A percentile compares a stretch with the other conserved stretches of the same genome.
Evolutionary conservation across 1,140 invertebrate species (phyloP).

Genomic region (Calephelis virginiensis): DNA sequence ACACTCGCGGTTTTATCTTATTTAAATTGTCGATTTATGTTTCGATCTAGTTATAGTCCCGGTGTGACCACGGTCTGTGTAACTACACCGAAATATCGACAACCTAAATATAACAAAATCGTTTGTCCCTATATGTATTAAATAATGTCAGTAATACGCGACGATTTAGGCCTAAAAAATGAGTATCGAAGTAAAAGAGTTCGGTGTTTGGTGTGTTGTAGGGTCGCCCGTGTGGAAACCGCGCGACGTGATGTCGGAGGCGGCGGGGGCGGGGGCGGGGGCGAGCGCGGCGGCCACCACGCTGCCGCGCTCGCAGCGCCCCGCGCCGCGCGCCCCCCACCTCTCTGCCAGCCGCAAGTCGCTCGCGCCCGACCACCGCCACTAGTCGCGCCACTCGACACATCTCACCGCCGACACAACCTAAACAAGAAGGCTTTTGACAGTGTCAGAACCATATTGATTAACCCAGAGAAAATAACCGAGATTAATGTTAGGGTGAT

Average conservation of each 20-base stretch:
- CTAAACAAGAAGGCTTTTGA: background rate
- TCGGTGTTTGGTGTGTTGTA: constrained; percentile 83
- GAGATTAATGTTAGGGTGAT: too few relatives aligned
- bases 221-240: constrained; percentile 95
- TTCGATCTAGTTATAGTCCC: too few relatives aligned
- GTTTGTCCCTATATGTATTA: constrained; percentile 19
- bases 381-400: constrained; percentile 39
- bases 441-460: background rate
- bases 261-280: constrained; percentile 37
- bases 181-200: constrained; percentile 65
- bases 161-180: constrained; percentile 18
- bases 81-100: too few relatives aligned
- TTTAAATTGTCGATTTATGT: too few relatives aligned
- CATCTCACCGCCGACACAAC: background rate
- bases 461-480: too few relatives aligned
- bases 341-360: constrained; percentile 77
- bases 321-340: constrained; percentile 68
- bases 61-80: too few relatives aligned
- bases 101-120: background rate
- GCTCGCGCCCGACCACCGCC: constrained; percentile 75
- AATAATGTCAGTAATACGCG: constrained; percentile 6
- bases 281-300: constrained; percentile 61
- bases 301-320: constrained; percentile 73
- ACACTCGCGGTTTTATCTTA: too few relatives aligned
- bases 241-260: constrained; percentile 82